A percentile compares a stretch with the other conserved stretches of the same genome.
Evolutionary conservation across 2,113 vertebrate species (phyloP).

Genomic region (Malurus elegans): DNA sequence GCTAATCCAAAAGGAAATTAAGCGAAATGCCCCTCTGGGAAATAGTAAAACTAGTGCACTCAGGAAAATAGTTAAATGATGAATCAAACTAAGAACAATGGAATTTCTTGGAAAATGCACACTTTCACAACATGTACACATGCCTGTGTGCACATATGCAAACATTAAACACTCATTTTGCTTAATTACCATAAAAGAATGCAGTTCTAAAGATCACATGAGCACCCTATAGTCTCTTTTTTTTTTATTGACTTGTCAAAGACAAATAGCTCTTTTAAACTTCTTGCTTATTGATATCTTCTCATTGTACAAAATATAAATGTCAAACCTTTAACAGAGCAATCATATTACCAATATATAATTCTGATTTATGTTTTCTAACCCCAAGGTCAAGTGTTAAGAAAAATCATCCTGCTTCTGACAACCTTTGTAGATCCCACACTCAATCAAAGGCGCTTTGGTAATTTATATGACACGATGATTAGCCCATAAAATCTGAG

Average conservation of each 20-base stretch:
- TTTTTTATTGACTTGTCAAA: background rate
- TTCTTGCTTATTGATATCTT: constrained; percentile 17
- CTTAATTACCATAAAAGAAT: background rate
- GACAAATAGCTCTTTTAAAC: background rate
- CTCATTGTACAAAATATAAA: constrained; percentile 36
- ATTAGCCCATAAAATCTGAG: background rate
- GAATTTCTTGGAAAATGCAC: background rate
- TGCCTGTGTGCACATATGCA: background rate
- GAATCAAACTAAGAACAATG: constrained; percentile 1
- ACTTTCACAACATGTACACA: background rate
- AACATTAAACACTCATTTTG: background rate
- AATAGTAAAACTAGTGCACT: constrained; percentile 42
- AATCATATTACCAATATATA: constrained; percentile 16
- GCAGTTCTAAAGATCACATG: background rate
- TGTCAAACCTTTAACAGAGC: constrained; percentile 19
- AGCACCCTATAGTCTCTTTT: background rate
- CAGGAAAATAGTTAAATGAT: background rate
- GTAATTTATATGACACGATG: background rate
- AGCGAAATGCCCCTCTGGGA: constrained; percentile 64
- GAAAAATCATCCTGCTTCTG: background rate
- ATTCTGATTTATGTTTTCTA: constrained; percentile 25
- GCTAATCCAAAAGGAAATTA: constrained; percentile 80
- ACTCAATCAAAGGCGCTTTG: background rate
- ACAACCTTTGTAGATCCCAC: background rate
- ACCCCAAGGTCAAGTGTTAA: constrained; percentile 6